These are phyloP conservation scores for Characodon lateralis DNA, from an alignment of 2,797 vertebrate genomes.

Conservation along the genomic window DNA sequence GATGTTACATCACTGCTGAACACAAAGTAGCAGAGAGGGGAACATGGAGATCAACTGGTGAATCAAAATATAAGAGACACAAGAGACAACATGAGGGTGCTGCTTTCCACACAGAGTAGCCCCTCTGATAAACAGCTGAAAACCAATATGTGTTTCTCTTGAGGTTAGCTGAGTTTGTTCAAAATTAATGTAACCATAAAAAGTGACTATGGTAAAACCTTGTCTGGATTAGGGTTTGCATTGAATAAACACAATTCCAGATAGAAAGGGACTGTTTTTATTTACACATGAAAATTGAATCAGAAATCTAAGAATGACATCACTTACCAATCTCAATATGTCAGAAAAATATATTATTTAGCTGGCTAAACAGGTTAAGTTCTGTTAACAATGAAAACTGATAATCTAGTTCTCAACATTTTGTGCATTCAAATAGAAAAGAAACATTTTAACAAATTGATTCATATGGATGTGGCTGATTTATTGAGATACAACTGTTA, in stretches of 20 bases:
- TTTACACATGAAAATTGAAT: not conserved
- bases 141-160: not conserved
- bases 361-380: not conserved
- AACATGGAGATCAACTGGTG: not conserved
- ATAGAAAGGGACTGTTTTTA: not conserved
- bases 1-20: slow-evolving; percentile 70
- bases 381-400: no score
- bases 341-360: not conserved
- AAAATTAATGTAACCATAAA: not conserved
- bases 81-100: not conserved
- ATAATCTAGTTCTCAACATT: no score
- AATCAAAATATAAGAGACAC: slow-evolving; percentile 6
- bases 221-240: not conserved
- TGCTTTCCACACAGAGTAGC: not conserved
- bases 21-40: slow-evolving; percentile 20
- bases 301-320: not conserved
- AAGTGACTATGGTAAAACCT: no score
- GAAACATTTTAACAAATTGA: no score
- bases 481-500: no score
- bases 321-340: not conserved
- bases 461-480: no score
- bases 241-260: not conserved
- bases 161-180: no score
- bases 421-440: no score
- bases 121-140: not conserved